These are phyloP conservation scores for Poicephalus gulielmi DNA, from an alignment of 2,113 vertebrate genomes.

Conservation along the genomic window DNA sequence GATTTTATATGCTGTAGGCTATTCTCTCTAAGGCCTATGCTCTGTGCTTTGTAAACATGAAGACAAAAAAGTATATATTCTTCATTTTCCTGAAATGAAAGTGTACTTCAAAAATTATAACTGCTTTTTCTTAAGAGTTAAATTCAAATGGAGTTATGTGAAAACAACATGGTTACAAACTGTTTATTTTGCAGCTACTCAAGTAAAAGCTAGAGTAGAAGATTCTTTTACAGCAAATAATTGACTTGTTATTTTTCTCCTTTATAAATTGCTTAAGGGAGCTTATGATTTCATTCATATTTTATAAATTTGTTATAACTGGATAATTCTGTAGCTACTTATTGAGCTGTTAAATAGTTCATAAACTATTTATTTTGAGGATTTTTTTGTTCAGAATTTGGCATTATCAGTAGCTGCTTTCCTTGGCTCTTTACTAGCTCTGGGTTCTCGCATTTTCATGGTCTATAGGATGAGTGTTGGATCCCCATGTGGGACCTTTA, in stretches of 20 bases:
- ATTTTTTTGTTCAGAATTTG: background rate
- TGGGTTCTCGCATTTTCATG: background rate
- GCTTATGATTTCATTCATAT: background rate
- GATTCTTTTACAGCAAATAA: background rate
- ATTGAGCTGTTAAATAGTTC: background rate
- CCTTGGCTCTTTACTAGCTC: background rate
- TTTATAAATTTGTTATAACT: slow-evolving; percentile 7
- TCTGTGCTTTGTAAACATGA: background rate
- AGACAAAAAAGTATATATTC: background rate
- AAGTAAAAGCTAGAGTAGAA: background rate
- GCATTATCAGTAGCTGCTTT: background rate
- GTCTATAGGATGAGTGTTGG: background rate
- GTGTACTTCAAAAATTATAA: background rate
- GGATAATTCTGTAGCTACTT: slow-evolving; percentile 1
- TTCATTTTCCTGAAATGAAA: background rate
- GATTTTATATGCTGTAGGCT: background rate
- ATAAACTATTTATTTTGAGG: background rate
- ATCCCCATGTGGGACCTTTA: background rate
- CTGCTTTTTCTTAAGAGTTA: background rate
- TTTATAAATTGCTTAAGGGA: background rate
- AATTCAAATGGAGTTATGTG: background rate
- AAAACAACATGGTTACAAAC: background rate
- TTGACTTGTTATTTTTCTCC: background rate
- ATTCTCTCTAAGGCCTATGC: background rate
- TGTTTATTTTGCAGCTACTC: background rate